These are phyloP conservation scores for Sebastes aleutianus DNA, from an alignment of 2,797 vertebrate genomes.

Conservation along the genomic window DNA sequence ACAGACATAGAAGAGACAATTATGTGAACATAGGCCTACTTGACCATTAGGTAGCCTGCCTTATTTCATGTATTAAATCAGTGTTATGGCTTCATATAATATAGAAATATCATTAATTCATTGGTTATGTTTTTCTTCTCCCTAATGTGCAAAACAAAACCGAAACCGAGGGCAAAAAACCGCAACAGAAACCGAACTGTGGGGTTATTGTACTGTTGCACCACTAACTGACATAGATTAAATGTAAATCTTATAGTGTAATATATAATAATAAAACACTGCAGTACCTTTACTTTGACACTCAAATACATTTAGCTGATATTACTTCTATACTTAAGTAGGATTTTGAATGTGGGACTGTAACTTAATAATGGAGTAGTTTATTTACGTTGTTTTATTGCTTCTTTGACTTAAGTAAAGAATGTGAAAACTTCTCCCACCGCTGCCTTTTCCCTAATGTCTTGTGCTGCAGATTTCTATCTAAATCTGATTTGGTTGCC, in stretches of 20 bases:
- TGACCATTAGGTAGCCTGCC: too few species aligned
- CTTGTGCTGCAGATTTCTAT: not conserved
- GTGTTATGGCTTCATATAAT: too few species aligned
- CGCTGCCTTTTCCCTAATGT: not conserved
- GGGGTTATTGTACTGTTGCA: too few species aligned
- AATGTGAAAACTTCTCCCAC: not conserved
- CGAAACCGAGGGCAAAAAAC: rapidly evolving
- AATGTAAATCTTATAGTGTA: not conserved
- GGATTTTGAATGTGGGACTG: not conserved
- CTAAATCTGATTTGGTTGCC: not conserved
- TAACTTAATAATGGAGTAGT: not conserved
- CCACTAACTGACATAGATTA: not conserved
- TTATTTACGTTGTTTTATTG: not conserved
- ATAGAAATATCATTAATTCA: too few species aligned
- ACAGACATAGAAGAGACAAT: too few species aligned
- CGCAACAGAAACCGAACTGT: too few species aligned
- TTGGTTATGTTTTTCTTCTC: too few species aligned
- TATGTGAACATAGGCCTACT: too few species aligned
- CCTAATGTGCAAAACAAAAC: too few species aligned
- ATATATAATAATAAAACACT: not conserved
- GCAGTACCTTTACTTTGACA: not conserved
- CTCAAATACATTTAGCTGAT: not conserved
- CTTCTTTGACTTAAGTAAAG: not conserved
- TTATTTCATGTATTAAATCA: too few species aligned
- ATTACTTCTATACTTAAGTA: not conserved